phyloP scores from a whole-genome alignment of 2,113 vertebrate genomes.

The Bombycilla garrulus region DNA sequence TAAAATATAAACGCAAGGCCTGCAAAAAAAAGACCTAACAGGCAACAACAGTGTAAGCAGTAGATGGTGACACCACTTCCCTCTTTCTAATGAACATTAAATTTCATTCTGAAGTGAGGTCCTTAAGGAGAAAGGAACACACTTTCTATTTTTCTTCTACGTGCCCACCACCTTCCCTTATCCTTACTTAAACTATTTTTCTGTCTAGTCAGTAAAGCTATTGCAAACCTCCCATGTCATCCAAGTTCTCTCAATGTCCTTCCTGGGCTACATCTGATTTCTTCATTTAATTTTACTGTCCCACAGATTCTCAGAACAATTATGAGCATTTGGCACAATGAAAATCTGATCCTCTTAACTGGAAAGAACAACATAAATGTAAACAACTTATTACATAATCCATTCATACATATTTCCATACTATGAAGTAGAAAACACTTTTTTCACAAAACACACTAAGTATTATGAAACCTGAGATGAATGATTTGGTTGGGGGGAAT shows the following conservation, averaged over 20 bases:
- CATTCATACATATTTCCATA: neutral
- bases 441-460: neutral
- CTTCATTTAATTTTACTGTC: neutral
- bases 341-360: neutral
- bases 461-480: conserved; percentile 8
- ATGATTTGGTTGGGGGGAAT: neutral
- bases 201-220: neutral
- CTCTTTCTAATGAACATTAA: neutral
- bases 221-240: neutral
- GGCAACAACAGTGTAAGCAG: neutral
- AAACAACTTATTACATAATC: neutral
- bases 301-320: neutral
- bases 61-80: neutral
- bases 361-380: neutral
- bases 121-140: neutral
- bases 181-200: neutral
- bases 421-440: neutral
- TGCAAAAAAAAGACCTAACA: neutral
- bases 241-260: neutral
- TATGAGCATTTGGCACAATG: neutral
- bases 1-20: neutral
- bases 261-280: neutral
- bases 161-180: neutral
- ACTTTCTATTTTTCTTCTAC: neutral
- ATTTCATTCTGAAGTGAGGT: neutral